A percentile compares a stretch with the other conserved stretches of the same genome.
phyloP scores from a whole-genome alignment of 2,113 vertebrate species.

The Agapornis roseicollis region DNA sequence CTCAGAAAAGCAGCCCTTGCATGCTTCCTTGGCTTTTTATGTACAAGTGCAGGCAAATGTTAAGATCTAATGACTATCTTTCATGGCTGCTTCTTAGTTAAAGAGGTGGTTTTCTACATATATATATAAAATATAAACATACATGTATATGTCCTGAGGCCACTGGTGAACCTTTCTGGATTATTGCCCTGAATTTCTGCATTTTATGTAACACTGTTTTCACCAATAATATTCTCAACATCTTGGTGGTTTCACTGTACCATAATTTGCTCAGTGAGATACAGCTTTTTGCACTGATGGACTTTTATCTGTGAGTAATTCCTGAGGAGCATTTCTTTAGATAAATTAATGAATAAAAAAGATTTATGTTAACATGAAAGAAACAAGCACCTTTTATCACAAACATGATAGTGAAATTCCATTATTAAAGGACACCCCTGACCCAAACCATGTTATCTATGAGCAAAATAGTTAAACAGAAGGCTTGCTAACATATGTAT shows the following conservation, averaged over 20 bases:
- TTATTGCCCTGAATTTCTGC: neutral
- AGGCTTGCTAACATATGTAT: neutral
- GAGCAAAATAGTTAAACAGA: neutral
- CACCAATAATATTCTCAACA: neutral
- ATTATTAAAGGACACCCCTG: neutral
- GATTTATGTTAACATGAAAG: neutral
- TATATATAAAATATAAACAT: neutral
- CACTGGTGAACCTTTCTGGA: neutral
- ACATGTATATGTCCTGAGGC: neutral
- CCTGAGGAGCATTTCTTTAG: neutral
- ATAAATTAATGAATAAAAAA: neutral
- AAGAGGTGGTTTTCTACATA: neutral
- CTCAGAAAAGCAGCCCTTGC: neutral
- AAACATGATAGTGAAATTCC: neutral
- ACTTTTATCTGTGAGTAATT: neutral
- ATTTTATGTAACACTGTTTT: neutral
- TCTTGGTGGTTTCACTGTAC: neutral
- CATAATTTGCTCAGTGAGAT: neutral
- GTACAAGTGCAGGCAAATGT: neutral
- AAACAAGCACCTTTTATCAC: neutral
- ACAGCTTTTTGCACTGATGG: neutral
- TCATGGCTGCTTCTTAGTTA: neutral
- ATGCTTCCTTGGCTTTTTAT: neutral
- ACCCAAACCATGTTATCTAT: neutral
- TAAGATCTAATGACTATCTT: neutral